Evolutionary conservation across 1,140 invertebrate species (phyloP).

Genomic region (Drosophila equinoxialis): DNA sequence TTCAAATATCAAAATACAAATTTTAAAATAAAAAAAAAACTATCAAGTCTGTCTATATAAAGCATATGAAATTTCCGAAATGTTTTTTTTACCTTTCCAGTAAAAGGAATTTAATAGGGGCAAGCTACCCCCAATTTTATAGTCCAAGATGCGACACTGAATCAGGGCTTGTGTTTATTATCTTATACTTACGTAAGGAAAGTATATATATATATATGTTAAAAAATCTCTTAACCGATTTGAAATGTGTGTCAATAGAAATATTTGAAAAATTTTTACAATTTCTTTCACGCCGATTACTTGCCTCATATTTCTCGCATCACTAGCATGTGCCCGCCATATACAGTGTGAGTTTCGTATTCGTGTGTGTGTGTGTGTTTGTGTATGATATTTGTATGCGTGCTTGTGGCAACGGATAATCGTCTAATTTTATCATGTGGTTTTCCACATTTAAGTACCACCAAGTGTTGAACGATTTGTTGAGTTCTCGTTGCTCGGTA

Average conservation of each 20-base stretch:
- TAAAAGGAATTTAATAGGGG: no score
- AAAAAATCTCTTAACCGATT: background rate
- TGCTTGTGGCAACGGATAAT: conserved; percentile 66
- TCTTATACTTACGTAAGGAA: no score
- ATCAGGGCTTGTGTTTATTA: no score
- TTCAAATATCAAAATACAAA: background rate
- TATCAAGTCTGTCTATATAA: no score
- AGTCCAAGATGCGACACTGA: no score
- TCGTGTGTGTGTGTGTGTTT: conserved; percentile 21
- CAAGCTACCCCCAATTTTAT: no score
- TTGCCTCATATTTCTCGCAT: conserved; percentile 12
- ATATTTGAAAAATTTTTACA: background rate
- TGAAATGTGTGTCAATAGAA: background rate
- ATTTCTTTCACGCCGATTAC: background rate
- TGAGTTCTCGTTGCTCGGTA: conserved; percentile 34
- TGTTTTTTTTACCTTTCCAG: no score
- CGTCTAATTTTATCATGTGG: conserved; percentile 80
- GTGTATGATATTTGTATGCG: conserved; percentile 10
- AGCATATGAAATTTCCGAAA: no score
- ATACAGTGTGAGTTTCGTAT: background rate
- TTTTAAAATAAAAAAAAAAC: no score
- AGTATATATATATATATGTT: no score
- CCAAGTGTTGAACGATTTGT: conserved; percentile 75
- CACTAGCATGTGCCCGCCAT: background rate
- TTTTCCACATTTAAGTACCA: conserved; percentile 74